Evolutionary conservation across 2,113 vertebrate genomes (phyloP).

Genomic region (Saiga tatarica): DNA sequence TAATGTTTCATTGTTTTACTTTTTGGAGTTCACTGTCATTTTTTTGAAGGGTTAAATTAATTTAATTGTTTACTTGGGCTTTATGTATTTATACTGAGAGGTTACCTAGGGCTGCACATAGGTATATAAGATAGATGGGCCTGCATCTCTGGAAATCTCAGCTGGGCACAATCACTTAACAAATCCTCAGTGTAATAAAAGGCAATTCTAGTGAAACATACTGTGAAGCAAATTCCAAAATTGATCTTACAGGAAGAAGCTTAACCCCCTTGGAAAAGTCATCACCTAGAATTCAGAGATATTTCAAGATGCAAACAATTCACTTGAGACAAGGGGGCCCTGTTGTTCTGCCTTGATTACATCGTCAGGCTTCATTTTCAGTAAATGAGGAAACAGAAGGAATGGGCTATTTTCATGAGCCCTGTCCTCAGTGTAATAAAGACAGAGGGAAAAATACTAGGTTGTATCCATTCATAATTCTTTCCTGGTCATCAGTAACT

Average conservation of each 20-base stretch:
- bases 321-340: conserved; percentile 57
- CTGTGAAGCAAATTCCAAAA: conserved; percentile 58
- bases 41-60: not conserved
- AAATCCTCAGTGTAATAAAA: conserved; percentile 59
- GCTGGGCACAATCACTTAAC: conserved; percentile 58
- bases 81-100: conserved; percentile 20
- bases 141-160: conserved; percentile 38
- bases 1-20: not conserved
- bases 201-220: conserved; percentile 52
- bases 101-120: conserved; percentile 21
- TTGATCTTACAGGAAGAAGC: conserved; percentile 47
- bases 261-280: conserved; percentile 38
- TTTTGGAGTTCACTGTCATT: not conserved
- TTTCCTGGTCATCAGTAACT: not conserved
- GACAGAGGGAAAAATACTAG: not conserved
- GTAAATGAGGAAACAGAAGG: conserved; percentile 32
- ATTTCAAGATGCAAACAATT: conserved; percentile 61
- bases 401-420: conserved; percentile 35
- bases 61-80: conserved; percentile 46
- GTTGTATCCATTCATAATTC: not conserved
- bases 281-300: conserved; percentile 48
- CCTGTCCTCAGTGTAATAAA: not conserved
- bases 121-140: not conserved
- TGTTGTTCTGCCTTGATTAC: conserved; percentile 63
- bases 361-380: conserved; percentile 31